phyloP scores from a whole-genome alignment of 2,888 invertebrate species.

The Lasioglossum villosulum region DNA sequence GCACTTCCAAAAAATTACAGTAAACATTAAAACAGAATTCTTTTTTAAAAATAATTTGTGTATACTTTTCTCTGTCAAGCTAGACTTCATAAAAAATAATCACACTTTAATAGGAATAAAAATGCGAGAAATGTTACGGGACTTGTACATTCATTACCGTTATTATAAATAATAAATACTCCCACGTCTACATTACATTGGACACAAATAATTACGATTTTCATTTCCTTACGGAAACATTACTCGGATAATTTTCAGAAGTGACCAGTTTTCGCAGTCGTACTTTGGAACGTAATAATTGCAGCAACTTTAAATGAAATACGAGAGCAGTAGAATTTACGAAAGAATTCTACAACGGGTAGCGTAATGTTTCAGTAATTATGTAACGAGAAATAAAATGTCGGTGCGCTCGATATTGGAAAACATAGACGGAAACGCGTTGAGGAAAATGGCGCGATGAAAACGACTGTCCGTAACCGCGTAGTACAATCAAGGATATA shows the following conservation, averaged over 20 bases:
- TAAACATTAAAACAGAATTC: background rate
- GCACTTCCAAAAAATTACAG: background rate
- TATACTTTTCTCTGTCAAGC: background rate
- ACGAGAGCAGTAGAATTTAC: background rate
- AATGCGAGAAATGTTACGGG: background rate
- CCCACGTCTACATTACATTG: background rate
- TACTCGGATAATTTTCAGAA: background rate
- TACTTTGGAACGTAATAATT: background rate
- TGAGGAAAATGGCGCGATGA: conserved; percentile 22
- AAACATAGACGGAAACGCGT: conserved; percentile 14
- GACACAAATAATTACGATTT: background rate
- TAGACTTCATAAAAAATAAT: no score
- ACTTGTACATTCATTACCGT: background rate
- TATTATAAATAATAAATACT: background rate
- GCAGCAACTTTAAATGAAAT: background rate
- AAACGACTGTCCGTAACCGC: conserved; percentile 27
- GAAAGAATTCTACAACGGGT: background rate
- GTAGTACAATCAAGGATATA: conserved; percentile 45
- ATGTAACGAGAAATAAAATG: conserved; percentile 19
- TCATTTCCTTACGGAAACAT: background rate
- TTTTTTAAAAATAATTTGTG: background rate
- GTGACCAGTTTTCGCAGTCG: background rate
- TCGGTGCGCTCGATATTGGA: conserved; percentile 18
- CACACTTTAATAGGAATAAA: background rate
- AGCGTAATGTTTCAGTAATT: conserved; percentile 3